Percentiles rank a stretch among this genome's conserved stretches.
These are phyloP conservation scores for Indicator maculatus DNA, from an alignment of 2,113 vertebrate genomes.

Conservation along the genomic window DNA sequence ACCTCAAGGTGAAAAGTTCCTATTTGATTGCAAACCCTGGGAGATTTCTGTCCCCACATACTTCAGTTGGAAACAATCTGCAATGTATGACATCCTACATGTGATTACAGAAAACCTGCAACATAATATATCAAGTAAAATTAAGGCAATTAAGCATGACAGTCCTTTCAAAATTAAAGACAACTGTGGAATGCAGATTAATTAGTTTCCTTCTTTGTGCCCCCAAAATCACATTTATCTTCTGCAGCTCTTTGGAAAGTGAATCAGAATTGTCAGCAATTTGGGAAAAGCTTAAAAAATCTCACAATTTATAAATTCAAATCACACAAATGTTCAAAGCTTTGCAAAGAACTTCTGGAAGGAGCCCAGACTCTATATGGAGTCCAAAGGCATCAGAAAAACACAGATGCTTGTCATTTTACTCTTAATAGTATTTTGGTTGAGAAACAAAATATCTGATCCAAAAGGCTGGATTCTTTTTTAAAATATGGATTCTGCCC, in stretches of 20 bases:
- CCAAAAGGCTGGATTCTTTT: constrained; percentile 17
- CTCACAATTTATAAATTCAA: constrained; percentile 69
- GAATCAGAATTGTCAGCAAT: constrained; percentile 59
- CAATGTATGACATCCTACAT: constrained; percentile 27
- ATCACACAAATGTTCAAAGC: constrained; percentile 70
- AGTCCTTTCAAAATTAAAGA: constrained; percentile 47
- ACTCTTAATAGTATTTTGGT: constrained; percentile 24
- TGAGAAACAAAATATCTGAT: constrained; percentile 53
- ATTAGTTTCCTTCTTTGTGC: constrained; percentile 54
- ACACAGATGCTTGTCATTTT: constrained; percentile 35
- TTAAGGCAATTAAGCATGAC: constrained; percentile 42
- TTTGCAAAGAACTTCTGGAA: constrained; percentile 57
- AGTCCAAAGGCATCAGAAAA: constrained; percentile 61
- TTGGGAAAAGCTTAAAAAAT: constrained; percentile 48
- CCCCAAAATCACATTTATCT: constrained; percentile 56
- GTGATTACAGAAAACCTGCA: constrained; percentile 51
- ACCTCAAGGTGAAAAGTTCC: constrained; percentile 45
- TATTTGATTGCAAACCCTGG: constrained; percentile 44
- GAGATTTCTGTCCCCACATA: constrained; percentile 41
- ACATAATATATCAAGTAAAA: constrained; percentile 62
- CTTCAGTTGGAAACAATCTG: constrained; percentile 67
- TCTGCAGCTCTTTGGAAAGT: constrained; percentile 42
- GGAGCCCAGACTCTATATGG: constrained; percentile 46
- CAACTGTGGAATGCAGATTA: constrained; percentile 43
- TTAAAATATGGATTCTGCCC: background rate